phyloP scores from a whole-genome alignment of 2,797 vertebrate genomes.

The Sebastes elongatus region DNA sequence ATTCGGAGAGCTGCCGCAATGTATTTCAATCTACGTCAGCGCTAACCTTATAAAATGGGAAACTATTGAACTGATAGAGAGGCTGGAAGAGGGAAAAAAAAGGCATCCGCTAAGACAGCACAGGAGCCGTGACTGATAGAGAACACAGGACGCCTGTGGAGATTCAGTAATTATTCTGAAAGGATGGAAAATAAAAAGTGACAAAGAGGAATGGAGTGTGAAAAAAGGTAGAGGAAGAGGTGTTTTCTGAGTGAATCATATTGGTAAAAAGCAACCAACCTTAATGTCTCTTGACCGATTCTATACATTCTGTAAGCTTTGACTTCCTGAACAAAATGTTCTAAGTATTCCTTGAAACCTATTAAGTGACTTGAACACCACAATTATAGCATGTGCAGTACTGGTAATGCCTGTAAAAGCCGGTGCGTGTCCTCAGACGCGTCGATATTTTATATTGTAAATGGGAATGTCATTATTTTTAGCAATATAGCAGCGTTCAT shows the following conservation, averaged over 20 bases:
- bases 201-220: background rate
- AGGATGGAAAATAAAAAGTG: conserved; percentile 20
- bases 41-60: conserved; percentile 59
- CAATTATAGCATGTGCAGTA: background rate
- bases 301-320: background rate
- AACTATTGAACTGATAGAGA: conserved; percentile 58
- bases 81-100: background rate
- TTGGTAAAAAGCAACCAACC: background rate
- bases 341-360: background rate
- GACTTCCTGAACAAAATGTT: background rate
- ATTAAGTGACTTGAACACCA: background rate
- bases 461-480: conserved; percentile 70
- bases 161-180: conserved; percentile 31
- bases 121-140: conserved; percentile 6
- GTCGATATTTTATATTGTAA: conserved; percentile 45
- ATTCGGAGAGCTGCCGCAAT: conserved; percentile 60
- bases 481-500: conserved; percentile 63
- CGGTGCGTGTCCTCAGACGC: background rate
- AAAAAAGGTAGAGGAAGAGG: background rate
- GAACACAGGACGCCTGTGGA: conserved; percentile 7
- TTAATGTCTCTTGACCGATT: background rate
- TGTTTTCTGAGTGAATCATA: background rate
- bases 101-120: conserved; percentile 1
- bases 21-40: conserved; percentile 61
- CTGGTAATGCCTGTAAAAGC: background rate